A percentile compares a stretch with the other conserved stretches of the same genome.
Evolutionary conservation across 30 jellyfish, hydroid and myxozoan genomes (phyloP).

Genomic region (Turritopsis dohrnii): DNA sequence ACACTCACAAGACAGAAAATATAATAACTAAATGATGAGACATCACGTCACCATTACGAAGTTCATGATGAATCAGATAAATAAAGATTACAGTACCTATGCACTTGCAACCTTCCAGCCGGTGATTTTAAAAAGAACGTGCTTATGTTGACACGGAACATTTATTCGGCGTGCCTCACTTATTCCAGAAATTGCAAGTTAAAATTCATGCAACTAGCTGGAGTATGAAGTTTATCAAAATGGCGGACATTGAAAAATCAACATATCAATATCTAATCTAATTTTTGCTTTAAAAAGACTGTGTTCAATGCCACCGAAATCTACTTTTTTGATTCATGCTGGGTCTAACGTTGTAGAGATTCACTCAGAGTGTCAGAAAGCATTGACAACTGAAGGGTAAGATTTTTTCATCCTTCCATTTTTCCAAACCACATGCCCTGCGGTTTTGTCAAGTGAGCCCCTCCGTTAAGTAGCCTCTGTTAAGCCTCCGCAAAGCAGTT

Average conservation of each 20-base stretch:
- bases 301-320: neutral
- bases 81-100: neutral
- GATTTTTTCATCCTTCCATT: neutral
- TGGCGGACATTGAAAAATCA: neutral
- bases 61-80: neutral
- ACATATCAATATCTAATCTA: neutral
- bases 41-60: neutral
- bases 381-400: neutral
- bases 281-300: too few species aligned
- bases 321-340: constrained; percentile 8
- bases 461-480: too few species aligned
- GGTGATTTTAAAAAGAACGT: neutral
- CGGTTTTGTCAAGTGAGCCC: too few species aligned
- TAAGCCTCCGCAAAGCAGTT: too few species aligned
- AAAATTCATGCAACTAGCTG: neutral
- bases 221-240: neutral
- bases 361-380: neutral
- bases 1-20: neutral
- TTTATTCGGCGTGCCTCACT: neutral
- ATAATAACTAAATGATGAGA: neutral
- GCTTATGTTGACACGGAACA: neutral
- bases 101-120: neutral
- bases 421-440: too few species aligned
- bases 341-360: neutral
- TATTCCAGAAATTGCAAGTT: neutral